Evolutionary conservation across 2,888 invertebrate genomes (phyloP), one percentile per base, ranked within the genome.

Genomic region (Ectropis crepuscularia): DNA sequence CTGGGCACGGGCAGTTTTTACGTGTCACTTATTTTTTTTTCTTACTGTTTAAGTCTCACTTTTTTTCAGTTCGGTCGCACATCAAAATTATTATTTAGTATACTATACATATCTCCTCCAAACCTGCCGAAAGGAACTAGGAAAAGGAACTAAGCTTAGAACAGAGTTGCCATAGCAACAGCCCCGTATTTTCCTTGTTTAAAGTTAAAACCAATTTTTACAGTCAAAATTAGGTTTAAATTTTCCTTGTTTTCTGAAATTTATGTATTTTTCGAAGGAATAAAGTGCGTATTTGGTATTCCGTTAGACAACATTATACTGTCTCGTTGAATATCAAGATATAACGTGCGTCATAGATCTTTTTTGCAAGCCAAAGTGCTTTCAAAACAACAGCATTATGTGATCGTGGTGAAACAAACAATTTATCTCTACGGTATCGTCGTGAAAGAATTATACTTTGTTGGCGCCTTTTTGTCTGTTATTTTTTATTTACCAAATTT

Each of bases 351-450:
- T 62, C 61, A 62, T 57, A 39, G 12, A 42, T 51, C 55, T 51
- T 48, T 36, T 54, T 62, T 50, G 57, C 46, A 57, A 57, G 36
- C 51, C 61, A 57, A 62, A 62, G 46, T 47, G 38, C 37, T 49
- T 6, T 41, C 5, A 45, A 45, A 39, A 36, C 41, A 53, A 53
- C 47, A 51, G 28, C 39, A 51, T 47, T 16, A 7, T 41, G 42
- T 36, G 53, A 53, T 42, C 37, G 12, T 12, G 12, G 49, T 50
- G 12, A 12, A 50, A 58, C 36, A 45, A 28, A 6, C 42, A 45
- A 60, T 60, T 53, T 60, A 43, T 60, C 47, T 42, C 12, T 54
- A 54, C 54, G 54, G 37, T 53, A 51, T n/a, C 47, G n/a, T 60
- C 11, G 42, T 8, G 49, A 38, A 54, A 49, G n/a, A 46, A 46